These are phyloP conservation scores for Trichomalopsis sarcophagae DNA, from an alignment of 1,140 invertebrate species.

Conservation along the genomic window DNA sequence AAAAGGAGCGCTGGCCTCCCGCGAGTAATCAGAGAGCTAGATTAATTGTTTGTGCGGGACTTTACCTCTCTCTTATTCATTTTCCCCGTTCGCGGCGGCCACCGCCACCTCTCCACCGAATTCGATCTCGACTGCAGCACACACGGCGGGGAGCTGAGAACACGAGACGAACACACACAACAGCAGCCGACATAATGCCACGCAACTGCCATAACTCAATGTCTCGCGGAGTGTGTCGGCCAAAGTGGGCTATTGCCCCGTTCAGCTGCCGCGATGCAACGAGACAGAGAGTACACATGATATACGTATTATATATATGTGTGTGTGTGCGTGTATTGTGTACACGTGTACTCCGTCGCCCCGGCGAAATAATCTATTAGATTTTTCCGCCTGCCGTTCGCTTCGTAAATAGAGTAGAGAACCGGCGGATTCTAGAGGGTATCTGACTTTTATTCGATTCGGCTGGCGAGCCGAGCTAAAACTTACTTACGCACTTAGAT, in stretches of 20 bases:
- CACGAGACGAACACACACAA: constrained; percentile 31
- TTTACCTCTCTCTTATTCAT: constrained; percentile 56
- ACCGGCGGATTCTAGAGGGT: constrained; percentile 33
- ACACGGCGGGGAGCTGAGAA: background rate
- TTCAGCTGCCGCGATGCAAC: background rate
- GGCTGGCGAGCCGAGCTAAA: constrained; percentile 51
- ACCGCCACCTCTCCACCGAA: background rate
- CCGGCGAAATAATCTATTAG: constrained; percentile 49
- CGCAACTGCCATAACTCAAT: constrained; percentile 61
- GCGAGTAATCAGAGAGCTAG: constrained; percentile 71
- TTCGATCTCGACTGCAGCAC: background rate
- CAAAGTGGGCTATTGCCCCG: constrained; percentile 36
- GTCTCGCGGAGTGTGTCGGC: constrained; percentile 38
- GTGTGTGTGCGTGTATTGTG: background rate
- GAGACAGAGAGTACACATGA: background rate
- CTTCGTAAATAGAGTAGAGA: constrained; percentile 57
- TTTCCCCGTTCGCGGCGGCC: background rate
- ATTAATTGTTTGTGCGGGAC: constrained; percentile 74
- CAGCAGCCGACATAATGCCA: constrained; percentile 62
- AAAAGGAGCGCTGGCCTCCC: constrained; percentile 50
- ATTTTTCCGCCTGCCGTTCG: constrained; percentile 45
- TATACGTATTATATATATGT: no score
- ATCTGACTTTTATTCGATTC: constrained; percentile 68
- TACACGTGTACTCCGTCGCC: background rate
- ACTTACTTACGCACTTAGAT: constrained; percentile 54